Percentiles rank a stretch among this genome's conserved stretches.
Conservation (phyloP, 2,113 vertebrate genomes). For the Tyto alba region DNA sequence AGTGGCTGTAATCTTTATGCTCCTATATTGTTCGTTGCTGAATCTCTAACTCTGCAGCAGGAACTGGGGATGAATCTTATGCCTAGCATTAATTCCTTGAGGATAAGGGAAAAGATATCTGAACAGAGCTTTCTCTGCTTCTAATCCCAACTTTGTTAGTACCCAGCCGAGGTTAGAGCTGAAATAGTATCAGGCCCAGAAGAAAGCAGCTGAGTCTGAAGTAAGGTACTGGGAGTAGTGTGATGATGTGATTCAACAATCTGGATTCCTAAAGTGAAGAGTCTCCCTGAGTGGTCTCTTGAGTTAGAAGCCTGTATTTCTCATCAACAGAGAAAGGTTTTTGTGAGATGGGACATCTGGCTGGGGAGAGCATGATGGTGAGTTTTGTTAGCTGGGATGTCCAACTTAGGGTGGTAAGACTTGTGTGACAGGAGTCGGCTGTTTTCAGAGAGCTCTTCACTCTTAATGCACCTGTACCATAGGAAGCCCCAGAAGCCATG, state of each 20-base stretch:
- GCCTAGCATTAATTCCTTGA: background rate
- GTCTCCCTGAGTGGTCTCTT: background rate
- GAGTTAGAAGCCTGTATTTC: background rate
- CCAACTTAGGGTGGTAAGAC: background rate
- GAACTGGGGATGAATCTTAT: background rate
- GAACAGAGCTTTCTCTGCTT: background rate
- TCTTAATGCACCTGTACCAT: background rate
- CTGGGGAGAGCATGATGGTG: background rate
- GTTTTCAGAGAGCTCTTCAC: background rate
- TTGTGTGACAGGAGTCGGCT: background rate
- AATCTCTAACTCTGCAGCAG: background rate
- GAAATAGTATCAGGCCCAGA: background rate
- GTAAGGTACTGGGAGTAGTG: background rate
- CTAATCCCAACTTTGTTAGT: background rate
- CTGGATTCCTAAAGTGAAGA: background rate
- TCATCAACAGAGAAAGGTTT: background rate
- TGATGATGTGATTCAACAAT: background rate
- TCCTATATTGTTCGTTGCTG: background rate
- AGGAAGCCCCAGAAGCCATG: background rate
- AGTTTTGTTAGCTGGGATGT: background rate
- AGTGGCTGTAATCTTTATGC: background rate
- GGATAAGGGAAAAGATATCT: background rate
- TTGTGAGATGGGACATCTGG: background rate
- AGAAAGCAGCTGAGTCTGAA: background rate
- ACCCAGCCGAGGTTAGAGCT: background rate